Percentiles rank a stretch among this genome's conserved stretches.
Evolutionary conservation across 2,797 vertebrate genomes (phyloP).

Genomic region (Varecia variegata): DNA sequence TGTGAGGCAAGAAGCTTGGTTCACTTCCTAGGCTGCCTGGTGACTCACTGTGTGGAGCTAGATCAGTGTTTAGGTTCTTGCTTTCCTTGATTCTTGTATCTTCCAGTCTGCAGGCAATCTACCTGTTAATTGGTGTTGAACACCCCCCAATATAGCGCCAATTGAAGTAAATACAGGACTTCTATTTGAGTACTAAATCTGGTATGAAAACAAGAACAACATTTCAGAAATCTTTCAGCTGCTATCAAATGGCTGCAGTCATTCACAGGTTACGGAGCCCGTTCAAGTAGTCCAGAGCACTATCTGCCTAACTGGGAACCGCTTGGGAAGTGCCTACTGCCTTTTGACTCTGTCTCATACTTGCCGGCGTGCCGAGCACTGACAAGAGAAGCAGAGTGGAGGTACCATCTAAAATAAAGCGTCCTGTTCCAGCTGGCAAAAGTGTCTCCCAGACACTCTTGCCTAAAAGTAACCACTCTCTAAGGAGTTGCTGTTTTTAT

Average conservation of each 20-base stretch:
- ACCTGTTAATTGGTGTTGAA: background rate
- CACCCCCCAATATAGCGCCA: background rate
- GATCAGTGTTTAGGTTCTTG: background rate
- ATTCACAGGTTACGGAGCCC: background rate
- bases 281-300: background rate
- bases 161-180: background rate
- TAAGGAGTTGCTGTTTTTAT: constrained; percentile 65
- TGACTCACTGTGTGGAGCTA: background rate
- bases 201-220: background rate
- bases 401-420: background rate
- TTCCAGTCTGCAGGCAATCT: background rate
- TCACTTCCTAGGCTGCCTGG: background rate
- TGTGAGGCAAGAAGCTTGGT: background rate
- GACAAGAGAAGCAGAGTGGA: background rate
- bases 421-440: constrained; percentile 38
- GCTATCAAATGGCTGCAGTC: background rate
- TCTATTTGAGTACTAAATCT: background rate
- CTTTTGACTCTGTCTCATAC: background rate
- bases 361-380: background rate
- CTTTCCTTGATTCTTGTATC: background rate
- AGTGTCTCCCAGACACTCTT: constrained; percentile 40
- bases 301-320: background rate
- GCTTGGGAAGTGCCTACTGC: background rate
- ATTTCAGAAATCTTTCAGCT: background rate
- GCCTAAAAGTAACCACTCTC: constrained; percentile 47